A percentile compares a stretch with the other conserved stretches of the same genome.
Evolutionary conservation across 2,888 invertebrate genomes (phyloP).

Genomic region (Tholera decimalis): DNA sequence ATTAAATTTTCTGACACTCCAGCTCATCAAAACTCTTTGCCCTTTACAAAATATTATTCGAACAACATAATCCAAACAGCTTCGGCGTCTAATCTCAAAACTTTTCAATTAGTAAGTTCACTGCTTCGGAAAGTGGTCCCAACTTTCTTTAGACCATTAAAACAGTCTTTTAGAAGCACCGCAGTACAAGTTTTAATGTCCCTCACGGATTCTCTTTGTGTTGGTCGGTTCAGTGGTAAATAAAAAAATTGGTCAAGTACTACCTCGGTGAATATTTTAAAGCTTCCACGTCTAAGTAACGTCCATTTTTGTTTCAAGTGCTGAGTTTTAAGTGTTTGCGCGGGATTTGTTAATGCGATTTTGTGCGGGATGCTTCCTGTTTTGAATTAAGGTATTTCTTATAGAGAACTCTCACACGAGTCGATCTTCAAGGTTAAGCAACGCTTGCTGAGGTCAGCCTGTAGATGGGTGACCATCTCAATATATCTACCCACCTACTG

Average conservation of each 20-base stretch:
- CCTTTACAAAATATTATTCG: constrained; percentile 36
- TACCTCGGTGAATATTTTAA: constrained; percentile 47
- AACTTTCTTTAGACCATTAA: constrained; percentile 71
- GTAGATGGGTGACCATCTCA: too few relatives aligned
- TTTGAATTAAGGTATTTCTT: not conserved
- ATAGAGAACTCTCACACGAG: too few relatives aligned
- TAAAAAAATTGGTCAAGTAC: constrained; percentile 68
- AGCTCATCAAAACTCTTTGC: constrained; percentile 25
- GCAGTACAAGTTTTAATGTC: constrained; percentile 85
- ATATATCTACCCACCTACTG: too few relatives aligned
- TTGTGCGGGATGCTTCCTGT: not conserved
- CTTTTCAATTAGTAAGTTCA: constrained; percentile 66
- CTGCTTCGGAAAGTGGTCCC: constrained; percentile 62
- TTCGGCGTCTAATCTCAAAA: constrained; percentile 50
- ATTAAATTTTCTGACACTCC: constrained; percentile 14
- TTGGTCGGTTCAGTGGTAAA: constrained; percentile 69
- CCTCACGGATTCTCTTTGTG: constrained; percentile 78
- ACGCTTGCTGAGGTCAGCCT: too few relatives aligned
- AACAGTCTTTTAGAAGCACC: constrained; percentile 73
- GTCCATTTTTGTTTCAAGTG: constrained; percentile 38
- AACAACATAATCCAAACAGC: constrained; percentile 30
- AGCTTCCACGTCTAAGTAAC: constrained; percentile 26
- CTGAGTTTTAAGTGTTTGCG: constrained; percentile 20
- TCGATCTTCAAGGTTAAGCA: too few relatives aligned
- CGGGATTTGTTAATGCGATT: not conserved